These are phyloP conservation scores for Nephrotoma guestfalica DNA, from an alignment of 2,888 invertebrate genomes.

Conservation along the genomic window DNA sequence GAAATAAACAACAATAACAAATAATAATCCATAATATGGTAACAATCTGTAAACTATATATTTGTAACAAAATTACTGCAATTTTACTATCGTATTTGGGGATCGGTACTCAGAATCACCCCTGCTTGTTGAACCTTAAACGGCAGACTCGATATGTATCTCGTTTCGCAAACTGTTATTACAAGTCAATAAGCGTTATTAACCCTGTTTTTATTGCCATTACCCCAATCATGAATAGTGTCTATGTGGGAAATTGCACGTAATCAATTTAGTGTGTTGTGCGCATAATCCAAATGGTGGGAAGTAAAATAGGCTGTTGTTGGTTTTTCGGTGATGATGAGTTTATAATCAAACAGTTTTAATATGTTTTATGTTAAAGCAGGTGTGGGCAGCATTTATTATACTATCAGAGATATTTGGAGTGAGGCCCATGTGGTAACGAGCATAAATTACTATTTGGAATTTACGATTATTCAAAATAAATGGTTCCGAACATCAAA, in stretches of 20 bases:
- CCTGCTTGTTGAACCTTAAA: background rate
- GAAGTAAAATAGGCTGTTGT: background rate
- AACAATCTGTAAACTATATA: background rate
- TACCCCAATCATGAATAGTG: background rate
- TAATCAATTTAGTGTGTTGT: background rate
- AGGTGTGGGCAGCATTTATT: background rate
- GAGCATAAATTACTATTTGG: no score
- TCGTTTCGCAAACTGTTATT: background rate
- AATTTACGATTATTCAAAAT: no score
- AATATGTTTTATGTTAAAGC: background rate
- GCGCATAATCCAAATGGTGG: background rate
- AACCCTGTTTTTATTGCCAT: background rate
- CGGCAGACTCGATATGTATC: background rate
- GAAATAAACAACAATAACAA: background rate
- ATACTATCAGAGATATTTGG: no score
- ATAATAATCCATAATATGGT: background rate
- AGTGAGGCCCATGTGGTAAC: no score
- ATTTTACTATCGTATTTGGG: background rate
- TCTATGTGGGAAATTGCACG: background rate
- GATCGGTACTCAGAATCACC: background rate
- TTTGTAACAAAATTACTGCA: background rate
- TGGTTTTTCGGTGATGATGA: background rate
- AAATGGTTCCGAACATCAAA: no score
- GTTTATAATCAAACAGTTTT: background rate
- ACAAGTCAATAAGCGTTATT: background rate